Base-by-base conservation (phyloP, 2,888 invertebrate genomes). In the Sphaeridia pumilis region DNA sequence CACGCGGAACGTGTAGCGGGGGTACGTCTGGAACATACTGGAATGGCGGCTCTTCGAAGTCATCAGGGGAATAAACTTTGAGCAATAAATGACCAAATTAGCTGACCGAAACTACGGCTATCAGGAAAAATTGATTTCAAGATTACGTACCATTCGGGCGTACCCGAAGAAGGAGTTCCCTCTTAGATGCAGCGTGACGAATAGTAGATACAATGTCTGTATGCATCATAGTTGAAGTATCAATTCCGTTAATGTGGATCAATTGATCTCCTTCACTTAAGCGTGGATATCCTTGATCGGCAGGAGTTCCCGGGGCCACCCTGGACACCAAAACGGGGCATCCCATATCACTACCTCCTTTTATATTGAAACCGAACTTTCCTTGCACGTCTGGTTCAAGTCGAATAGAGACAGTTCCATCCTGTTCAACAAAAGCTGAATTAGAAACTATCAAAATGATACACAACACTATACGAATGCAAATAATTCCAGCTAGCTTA, bases 181-280 rank as follows among this genome's bases (percentile, higher is more conserved):
- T 87, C 22, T 71, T 58, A 20, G 60, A 61, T 66, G 72, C 72
- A 20, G 67, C 64, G 47, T 78, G 77, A 48, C 90, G 79, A 64
- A 97, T 97, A 67, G 93, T 78, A 69, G 84, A 83, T 10, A 97
- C 94, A 7, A 95, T 90, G 71, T 93, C 86, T 63, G 93, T 90
- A 69, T 98, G 95, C 3, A 84, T 80, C 70, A 93, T 78, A 34
- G 84, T 84, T 25, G 83, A 82, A 0, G 97, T 89, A 67, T 94
- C 92, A 22, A 83, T 80, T 1, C 90, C 92, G 70, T 98, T 97
- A 69, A 98, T 97, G 70, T 85, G 84, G 58, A 97, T 76, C 48
- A 84, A 83, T 77, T 95, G 94, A 72, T 97, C 97, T 3, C 97
- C 97, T 72, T 95, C 95, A 67, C 88, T 87, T 54, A 97, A 75